Conservation (phyloP, 2,113 vertebrate genomes). For the Pseudonaja textilis region DNA sequence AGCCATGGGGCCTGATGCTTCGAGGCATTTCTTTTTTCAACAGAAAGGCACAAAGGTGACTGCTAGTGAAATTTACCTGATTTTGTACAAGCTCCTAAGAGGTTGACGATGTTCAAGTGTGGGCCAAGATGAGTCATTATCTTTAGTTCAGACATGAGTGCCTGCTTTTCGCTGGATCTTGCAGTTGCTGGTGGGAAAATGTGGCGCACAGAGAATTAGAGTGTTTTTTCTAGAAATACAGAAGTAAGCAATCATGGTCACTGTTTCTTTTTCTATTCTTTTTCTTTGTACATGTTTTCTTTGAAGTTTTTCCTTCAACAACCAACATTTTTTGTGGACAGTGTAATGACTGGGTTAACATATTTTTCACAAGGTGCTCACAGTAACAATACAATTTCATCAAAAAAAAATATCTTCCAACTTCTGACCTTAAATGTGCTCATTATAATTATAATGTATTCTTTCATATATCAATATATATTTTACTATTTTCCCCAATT, state of each 20-base stretch:
- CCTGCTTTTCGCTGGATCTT: slow-evolving; percentile 96
- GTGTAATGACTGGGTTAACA: no score
- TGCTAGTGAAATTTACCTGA: slow-evolving; percentile 77
- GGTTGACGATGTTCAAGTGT: slow-evolving; percentile 96
- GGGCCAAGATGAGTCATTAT: slow-evolving; percentile 99
- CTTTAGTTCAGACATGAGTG: slow-evolving; percentile 98
- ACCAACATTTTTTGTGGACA: no score
- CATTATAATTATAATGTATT: no score
- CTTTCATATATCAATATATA: no score
- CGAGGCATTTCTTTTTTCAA: not conserved
- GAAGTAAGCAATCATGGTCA: not conserved
- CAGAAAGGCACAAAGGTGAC: not conserved
- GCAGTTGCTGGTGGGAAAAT: slow-evolving; percentile 83
- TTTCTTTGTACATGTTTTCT: no score
- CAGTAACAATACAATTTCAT: no score
- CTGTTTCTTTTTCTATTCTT: no score
- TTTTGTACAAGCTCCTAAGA: slow-evolving; percentile 96
- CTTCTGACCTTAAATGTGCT: no score
- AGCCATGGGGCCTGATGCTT: not conserved
- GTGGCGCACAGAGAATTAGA: not conserved
- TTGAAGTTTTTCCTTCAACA: no score
- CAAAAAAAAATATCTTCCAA: no score
- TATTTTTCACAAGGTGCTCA: no score
- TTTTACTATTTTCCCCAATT: no score
- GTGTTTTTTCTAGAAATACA: not conserved